Evolutionary conservation across 1,140 invertebrate species (phyloP).

Genomic region (Trachymyrmex cornetzi): DNA sequence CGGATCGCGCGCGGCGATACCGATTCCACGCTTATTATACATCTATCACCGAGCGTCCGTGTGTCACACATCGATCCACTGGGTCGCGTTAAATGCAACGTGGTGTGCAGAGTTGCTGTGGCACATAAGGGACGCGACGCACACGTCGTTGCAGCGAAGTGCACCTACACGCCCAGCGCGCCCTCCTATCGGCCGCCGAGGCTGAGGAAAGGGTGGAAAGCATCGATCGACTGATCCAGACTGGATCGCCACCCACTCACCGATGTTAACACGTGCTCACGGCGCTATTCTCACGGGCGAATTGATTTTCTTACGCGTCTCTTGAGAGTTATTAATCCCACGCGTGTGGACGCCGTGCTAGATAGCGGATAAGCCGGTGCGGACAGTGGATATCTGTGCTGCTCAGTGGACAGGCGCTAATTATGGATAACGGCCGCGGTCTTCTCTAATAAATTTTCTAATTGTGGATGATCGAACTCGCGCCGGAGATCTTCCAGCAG

Average conservation of each 20-base stretch:
- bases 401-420: constrained; percentile 50
- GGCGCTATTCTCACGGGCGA: constrained; percentile 59
- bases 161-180: constrained; percentile 50
- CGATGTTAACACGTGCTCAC: constrained; percentile 63
- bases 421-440: constrained; percentile 56
- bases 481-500: constrained; percentile 18
- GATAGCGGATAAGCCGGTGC: constrained; percentile 56
- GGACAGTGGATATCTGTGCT: constrained; percentile 57
- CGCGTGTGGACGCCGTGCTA: constrained; percentile 51
- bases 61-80: constrained; percentile 72
- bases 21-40: constrained; percentile 62
- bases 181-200: constrained; percentile 21
- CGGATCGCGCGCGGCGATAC: constrained; percentile 49
- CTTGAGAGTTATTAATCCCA: constrained; percentile 68
- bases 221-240: constrained; percentile 65
- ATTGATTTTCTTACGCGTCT: constrained; percentile 66
- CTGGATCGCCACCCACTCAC: constrained; percentile 61
- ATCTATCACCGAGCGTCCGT: constrained; percentile 54
- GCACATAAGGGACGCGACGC: constrained; percentile 55
- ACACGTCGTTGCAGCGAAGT: constrained; percentile 44
- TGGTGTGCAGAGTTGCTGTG: constrained; percentile 74
- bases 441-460: constrained; percentile 55
- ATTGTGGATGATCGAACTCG: constrained; percentile 41
- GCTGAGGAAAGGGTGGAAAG: constrained; percentile 66
- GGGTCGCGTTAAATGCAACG: constrained; percentile 83